Evolutionary conservation across 2,797 vertebrate genomes (phyloP), one percentile per base, ranked within the genome.

Genomic region (Tenualosa ilisha): DNA sequence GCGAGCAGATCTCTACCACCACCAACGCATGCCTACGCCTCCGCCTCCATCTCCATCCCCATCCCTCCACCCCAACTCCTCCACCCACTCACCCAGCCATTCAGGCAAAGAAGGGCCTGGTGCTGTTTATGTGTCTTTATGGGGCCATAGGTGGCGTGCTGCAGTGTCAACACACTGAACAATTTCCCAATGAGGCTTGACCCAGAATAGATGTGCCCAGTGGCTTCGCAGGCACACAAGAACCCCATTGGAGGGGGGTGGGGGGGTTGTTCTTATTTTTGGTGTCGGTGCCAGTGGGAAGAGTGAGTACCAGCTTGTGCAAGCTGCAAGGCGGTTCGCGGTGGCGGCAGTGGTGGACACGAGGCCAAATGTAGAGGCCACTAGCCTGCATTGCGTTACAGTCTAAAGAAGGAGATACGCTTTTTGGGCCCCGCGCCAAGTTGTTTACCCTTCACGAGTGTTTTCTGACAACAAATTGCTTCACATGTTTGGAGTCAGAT

Each of bases 121-220:
- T 3, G 46, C 81, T 90, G 89, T 88, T 84, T 91, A 79, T 46
- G 72, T 37, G 65, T 37, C 65, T 72, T 37, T 37, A 72, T 15
- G 72, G 72, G 37, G 40, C 72, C 72, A 79, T 79, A 43, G 72
- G 72, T 43, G 72, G 37, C 40, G 13, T 43, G 86, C 85, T 86
- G 61, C 85, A 89, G 84, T 84, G 87, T 90, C 88, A 92, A 93
- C 90, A 89, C 81, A 17, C 82, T 86, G 88, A 91, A 91, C 92
- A 79, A 91, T 93, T 93, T 84, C 87, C 88, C 89, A 87, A 87
- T 53, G 50, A 88, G n/a, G 72, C 84, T 87, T 84, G 82, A 88
- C 82, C 85, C 86, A 51, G 79, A 85, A 89, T 49, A 54, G 79
- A 84, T 86, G 17, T 88, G 89, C 87, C 85, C 86, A 86, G 81